Conservation (phyloP, 2,797 vertebrate genomes). For the Mus minutoides region DNA sequence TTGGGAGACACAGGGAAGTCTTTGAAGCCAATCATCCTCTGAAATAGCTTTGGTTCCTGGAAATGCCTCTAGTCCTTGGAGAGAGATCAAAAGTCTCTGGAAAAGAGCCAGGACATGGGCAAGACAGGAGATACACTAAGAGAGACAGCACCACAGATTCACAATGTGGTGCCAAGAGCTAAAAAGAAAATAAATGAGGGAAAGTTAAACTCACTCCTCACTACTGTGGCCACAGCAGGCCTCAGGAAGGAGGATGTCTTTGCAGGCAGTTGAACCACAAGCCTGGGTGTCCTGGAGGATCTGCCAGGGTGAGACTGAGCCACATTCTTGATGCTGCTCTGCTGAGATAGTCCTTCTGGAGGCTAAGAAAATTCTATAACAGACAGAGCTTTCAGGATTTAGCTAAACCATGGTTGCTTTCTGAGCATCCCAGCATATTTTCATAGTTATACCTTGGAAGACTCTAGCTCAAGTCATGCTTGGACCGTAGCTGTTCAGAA, state of each 20-base stretch:
- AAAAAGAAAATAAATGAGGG: conserved; percentile 48
- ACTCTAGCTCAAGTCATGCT: background rate
- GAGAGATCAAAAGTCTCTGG: conserved; percentile 69
- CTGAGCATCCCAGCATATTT: background rate
- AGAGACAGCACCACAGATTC: conserved; percentile 34
- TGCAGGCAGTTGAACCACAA: background rate
- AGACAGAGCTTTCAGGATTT: background rate
- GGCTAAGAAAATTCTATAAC: background rate
- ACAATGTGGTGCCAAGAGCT: conserved; percentile 40
- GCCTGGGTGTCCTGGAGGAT: background rate
- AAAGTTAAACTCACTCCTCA: conserved; percentile 10
- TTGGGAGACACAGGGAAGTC: background rate
- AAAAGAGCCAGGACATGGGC: conserved; percentile 47
- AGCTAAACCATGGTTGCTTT: conserved; percentile 16
- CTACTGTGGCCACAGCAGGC: background rate
- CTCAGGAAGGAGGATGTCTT: background rate
- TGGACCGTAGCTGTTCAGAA: background rate
- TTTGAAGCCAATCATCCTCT: conserved; percentile 61
- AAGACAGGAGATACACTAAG: conserved; percentile 39
- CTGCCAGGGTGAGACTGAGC: background rate
- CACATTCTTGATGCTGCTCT: background rate
- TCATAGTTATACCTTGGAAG: background rate
- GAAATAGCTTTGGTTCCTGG: conserved; percentile 65
- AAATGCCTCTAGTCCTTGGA: conserved; percentile 63
- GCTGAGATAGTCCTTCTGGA: background rate